A percentile compares a stretch with the other conserved stretches of the same genome.
Conservation (phyloP, 2,888 invertebrate species). For the Hyalella azteca region DNA sequence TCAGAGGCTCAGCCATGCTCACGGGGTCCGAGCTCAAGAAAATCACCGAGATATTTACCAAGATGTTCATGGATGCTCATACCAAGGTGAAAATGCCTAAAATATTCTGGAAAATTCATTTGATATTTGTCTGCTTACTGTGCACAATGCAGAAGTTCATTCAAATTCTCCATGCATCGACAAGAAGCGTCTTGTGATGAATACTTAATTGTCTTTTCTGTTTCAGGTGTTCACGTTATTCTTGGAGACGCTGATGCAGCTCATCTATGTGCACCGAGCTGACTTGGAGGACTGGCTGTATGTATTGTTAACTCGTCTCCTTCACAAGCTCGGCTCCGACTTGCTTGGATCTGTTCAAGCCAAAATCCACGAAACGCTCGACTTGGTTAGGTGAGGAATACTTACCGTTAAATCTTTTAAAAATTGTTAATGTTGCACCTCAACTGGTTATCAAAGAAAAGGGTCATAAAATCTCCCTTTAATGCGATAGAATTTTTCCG, state of each 20-base stretch:
- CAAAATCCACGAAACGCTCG: constrained; percentile 85
- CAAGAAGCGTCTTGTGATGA: no score
- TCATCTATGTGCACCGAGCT: constrained; percentile 82
- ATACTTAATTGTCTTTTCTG: not conserved
- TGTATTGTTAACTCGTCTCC: constrained; percentile 81
- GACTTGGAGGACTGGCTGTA: constrained; percentile 94
- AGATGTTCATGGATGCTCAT: constrained; percentile 97
- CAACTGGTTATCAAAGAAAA: no score
- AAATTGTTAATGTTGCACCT: no score
- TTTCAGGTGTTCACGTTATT: constrained; percentile 83
- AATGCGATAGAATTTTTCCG: no score
- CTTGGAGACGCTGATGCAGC: constrained; percentile 89
- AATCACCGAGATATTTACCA: constrained; percentile 90
- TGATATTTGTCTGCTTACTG: not conserved
- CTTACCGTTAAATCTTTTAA: not conserved
- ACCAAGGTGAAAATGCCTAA: no score
- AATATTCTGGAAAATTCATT: no score
- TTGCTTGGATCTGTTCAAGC: constrained; percentile 88
- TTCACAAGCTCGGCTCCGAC: constrained; percentile 90
- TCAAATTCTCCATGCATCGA: no score
- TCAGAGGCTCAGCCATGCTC: constrained; percentile 69
- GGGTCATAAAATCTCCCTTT: no score
- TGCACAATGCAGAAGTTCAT: not conserved
- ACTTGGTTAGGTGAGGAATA: constrained; percentile 72
- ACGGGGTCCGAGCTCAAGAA: constrained; percentile 76